Evolutionary conservation across 2,113 vertebrate species (phyloP).

Genomic region (Micronycteris hirsuta): DNA sequence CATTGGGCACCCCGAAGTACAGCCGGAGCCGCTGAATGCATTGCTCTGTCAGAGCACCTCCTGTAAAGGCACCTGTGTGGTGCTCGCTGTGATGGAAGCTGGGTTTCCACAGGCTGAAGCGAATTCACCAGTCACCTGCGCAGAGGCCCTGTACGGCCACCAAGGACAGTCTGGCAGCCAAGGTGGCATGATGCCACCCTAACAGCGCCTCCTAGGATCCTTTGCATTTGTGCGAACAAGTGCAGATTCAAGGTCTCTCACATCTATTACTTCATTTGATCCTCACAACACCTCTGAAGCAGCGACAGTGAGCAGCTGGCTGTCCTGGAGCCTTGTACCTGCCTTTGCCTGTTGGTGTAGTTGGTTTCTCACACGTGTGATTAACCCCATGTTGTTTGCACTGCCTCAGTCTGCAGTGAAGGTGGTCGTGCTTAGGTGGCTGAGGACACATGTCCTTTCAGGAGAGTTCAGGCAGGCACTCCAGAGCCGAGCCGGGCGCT

Average conservation of each 20-base stretch:
- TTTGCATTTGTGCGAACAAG: background rate
- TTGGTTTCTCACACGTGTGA: background rate
- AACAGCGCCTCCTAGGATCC: background rate
- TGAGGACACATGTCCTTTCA: background rate
- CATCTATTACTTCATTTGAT: background rate
- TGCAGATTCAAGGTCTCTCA: background rate
- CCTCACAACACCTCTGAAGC: background rate
- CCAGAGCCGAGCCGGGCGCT: background rate
- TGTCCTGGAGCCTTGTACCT: background rate
- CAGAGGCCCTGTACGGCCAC: background rate
- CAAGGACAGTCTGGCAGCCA: fast-evolving
- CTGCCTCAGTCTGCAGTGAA: background rate
- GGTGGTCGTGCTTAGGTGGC: background rate
- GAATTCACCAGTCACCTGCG: background rate
- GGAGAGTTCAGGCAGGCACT: background rate
- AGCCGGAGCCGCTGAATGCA: background rate
- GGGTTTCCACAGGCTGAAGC: background rate
- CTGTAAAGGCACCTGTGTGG: fast-evolving
- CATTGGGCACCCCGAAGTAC: background rate
- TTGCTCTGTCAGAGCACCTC: background rate
- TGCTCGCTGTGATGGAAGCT: background rate
- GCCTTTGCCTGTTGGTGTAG: background rate
- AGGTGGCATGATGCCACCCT: background rate
- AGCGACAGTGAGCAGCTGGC: background rate
- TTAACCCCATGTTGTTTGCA: background rate